phyloP scores from a whole-genome alignment of 2,797 vertebrate genomes.

The Gallirallus australis region DNA sequence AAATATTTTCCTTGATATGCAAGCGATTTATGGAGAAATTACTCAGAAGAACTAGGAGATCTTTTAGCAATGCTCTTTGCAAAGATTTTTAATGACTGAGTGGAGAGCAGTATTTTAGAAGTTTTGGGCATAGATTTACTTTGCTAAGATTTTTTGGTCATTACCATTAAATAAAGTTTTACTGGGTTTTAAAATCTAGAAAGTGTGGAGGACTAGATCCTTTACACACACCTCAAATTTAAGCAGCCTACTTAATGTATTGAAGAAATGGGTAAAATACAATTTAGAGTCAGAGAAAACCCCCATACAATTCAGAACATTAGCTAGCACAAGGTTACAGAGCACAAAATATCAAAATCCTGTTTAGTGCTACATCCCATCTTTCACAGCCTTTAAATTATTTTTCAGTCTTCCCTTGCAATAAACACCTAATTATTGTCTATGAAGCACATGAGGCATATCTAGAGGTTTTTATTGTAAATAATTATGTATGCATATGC shows the following conservation, averaged over 20 bases:
- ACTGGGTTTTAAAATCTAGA: background rate
- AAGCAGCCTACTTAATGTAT: background rate
- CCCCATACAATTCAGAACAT: background rate
- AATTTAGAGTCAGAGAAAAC: background rate
- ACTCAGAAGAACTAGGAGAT: background rate
- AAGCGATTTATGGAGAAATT: background rate
- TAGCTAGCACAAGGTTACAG: background rate
- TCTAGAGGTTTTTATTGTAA: fast-evolving
- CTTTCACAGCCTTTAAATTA: background rate
- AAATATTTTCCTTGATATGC: background rate
- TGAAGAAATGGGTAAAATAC: background rate
- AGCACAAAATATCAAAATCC: background rate
- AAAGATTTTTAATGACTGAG: background rate
- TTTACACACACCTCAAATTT: background rate
- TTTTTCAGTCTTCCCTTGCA: background rate
- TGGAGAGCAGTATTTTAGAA: background rate
- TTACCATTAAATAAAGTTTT: background rate
- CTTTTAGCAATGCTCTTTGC: background rate
- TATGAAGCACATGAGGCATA: background rate
- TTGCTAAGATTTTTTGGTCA: background rate
- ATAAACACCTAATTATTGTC: background rate
- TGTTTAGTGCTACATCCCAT: background rate
- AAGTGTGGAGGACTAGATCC: background rate
- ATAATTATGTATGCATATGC: background rate
- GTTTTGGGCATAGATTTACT: background rate